phyloP scores from a whole-genome alignment of 2,888 invertebrate genomes.

The Heterodera filipjevi region DNA sequence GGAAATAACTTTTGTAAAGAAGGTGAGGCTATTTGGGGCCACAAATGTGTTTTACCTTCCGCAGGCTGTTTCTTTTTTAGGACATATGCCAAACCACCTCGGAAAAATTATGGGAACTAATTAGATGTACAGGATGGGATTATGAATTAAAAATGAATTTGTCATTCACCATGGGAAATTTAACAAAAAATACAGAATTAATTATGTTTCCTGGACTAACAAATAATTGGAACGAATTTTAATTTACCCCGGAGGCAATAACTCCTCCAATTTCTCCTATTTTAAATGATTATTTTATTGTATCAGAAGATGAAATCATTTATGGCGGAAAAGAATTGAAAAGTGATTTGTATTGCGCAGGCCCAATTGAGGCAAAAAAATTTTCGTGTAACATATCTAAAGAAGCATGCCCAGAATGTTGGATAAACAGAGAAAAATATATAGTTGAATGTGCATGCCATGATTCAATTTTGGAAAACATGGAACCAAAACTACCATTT shows the following conservation, averaged over 20 bases:
- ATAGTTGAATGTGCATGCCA: background rate
- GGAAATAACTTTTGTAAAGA: conserved; percentile 14
- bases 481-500: background rate
- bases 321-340: background rate
- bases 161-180: background rate
- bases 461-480: background rate
- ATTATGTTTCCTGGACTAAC: conserved; percentile 6
- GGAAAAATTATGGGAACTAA: background rate
- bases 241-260: background rate
- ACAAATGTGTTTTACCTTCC: background rate
- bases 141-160: background rate
- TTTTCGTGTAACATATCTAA: background rate
- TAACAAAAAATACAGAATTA: background rate
- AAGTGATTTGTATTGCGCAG: background rate
- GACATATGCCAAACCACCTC: background rate
- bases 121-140: background rate
- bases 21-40: background rate
- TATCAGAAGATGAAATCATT: background rate
- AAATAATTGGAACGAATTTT: background rate
- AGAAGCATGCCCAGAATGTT: background rate
- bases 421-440: conserved; percentile 1
- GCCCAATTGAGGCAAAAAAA: background rate
- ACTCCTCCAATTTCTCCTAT: conserved; percentile 15
- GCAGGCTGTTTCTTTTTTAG: background rate
- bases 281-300: conserved; percentile 10